Base-by-base conservation (phyloP, 2,888 invertebrate genomes). In the Lasioglossum vierecki region DNA sequence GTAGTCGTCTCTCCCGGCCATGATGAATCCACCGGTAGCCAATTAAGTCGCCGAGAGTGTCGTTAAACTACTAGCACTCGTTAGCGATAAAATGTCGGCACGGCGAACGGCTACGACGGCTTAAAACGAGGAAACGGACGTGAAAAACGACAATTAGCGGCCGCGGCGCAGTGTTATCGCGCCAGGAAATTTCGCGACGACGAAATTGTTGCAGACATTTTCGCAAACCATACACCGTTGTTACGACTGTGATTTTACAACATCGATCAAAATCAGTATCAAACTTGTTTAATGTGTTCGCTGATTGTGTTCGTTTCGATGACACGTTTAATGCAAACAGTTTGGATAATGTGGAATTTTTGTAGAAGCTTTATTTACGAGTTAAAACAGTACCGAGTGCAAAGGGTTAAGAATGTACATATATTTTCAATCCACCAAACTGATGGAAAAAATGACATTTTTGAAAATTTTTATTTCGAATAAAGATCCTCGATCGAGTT, bases 71-170 rank as follows among this genome's bases (percentile, higher is more conserved):
- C 77, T 68, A 63, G 30, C 63, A 84, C 89, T 91, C 88, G 88
- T 91, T 91, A 91, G 79, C 79, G 89, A 72, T 89, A 86, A 91
- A 91, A 91, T 88, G 88, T 88, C 84, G 88, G 88, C 80, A 11
- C 81, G 68, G 18, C 80, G 80, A 57, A 41, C 76, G 76, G 79
- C 70, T 71, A 72, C 76, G 75, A 74, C 71, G 79, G 44, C 80
- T 83, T 80, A 82, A 89, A 90, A 90, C 78, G 88, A 90, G 88
- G 88, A 90, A 91, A 91, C 89, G 86, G 88, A 90, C 90, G 91
- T 91, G 91, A 92, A 92, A 92, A 92, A 91, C 89, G 90, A 88
- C 90, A 88, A 92, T 91, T 90, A 91, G 75, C 83, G 85, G 46
- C 85, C 71, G 83, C 44, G 26, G 79, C 76, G 76, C 78, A 74